Evolutionary conservation across 2,888 invertebrate genomes (phyloP).

Genomic region (Dolomedes plantarius): DNA sequence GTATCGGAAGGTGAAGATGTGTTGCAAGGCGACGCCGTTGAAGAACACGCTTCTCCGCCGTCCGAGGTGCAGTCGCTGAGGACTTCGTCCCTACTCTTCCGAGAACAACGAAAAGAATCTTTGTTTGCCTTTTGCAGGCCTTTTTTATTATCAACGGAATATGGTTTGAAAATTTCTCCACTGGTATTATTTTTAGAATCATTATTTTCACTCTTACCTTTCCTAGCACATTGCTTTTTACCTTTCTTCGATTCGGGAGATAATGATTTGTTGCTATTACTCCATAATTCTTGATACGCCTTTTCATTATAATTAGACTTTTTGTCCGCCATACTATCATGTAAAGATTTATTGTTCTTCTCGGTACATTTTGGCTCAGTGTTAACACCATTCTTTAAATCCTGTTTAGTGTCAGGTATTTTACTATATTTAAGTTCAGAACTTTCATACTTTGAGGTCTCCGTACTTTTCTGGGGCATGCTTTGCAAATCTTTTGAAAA

Average conservation of each 20-base stretch:
- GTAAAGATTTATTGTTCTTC: too few species aligned
- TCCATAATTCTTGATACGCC: background rate
- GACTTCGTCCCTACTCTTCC: background rate
- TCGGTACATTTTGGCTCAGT: background rate
- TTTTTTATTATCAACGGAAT: slow-evolving; percentile 14
- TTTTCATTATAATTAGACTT: background rate
- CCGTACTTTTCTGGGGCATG: background rate
- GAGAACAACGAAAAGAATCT: background rate
- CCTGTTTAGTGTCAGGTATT: background rate
- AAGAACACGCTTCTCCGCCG: slow-evolving; percentile 29
- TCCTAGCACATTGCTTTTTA: background rate
- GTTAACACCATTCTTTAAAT: background rate
- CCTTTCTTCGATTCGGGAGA: background rate
- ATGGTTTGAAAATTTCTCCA: slow-evolving; percentile 24
- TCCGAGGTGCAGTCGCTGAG: slow-evolving; percentile 22
- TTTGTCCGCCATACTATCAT: background rate
- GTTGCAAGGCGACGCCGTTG: slow-evolving; percentile 25
- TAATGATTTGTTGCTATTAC: background rate
- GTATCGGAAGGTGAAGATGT: slow-evolving; percentile 23
- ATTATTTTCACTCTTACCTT: background rate
- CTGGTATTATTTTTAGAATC: background rate
- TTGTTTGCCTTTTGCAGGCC: background rate
- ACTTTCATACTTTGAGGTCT: background rate
- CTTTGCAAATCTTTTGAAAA: background rate
- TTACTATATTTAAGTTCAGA: background rate